Evolutionary conservation across 2,113 vertebrate species (phyloP), one percentile per base, ranked within the genome.

Genomic region (Cercocebus atys): DNA sequence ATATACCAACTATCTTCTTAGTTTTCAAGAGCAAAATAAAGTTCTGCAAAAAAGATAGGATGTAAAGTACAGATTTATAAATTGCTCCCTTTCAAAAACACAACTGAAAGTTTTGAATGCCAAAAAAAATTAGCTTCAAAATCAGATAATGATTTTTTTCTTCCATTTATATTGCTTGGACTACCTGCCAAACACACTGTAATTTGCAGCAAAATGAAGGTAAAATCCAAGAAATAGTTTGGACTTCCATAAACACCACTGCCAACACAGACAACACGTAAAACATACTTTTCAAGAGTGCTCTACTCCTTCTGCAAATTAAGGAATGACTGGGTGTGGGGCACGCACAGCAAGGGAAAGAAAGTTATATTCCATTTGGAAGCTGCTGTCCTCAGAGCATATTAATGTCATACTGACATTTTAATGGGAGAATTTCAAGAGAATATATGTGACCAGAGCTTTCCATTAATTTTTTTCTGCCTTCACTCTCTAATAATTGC

Each of bases 41-140:
- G 8, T 61, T 85, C 6, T 91, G 14, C 8, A 59, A 72, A 92
- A 81, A 55, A 57, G 70, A 30, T 8, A 79, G 35, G 23, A 75
- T 52, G 2, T 45, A 79, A 79, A 95, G 9, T 82, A 1, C 0
- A 30, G 22, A 4, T 61, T 95, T 90, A 91, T 43, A 66, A 81
- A 76, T 72, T 5, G 75, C 66, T 89, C 23, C 1, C 38, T 80
- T 84, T 93, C 35, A 80, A 68, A 90, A 59, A 88, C 17, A 93
- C 11, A 92, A 70, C 23, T 79, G 32, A 83, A 86, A n/a, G 27
- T 22, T 93, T 93, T 94, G 50, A 90, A 76, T 38, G 4, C n/a
- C 4, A 30, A 32, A 40, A 64, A 59, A 52, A 66, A n/a, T 57
- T 85, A 72, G 45, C 18, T 1, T 47, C 3, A 5, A 70, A 97